phyloP scores from a whole-genome alignment of 2,113 vertebrate species.

The Stercorarius parasiticus region DNA sequence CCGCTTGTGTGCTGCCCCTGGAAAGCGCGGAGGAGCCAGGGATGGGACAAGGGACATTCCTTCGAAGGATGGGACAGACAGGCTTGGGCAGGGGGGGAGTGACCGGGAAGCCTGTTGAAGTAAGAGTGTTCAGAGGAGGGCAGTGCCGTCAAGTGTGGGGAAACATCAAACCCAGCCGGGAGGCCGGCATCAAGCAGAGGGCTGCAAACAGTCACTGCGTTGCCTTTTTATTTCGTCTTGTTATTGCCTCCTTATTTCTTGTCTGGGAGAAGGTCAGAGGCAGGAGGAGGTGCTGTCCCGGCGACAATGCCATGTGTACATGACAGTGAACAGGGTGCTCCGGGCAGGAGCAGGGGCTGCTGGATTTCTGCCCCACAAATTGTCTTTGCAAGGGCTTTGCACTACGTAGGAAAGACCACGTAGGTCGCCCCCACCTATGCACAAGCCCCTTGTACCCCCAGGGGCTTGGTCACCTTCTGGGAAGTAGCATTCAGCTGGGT shows the following conservation, averaged over 20 bases:
- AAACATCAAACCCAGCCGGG: neutral
- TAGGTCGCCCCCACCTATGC: accelerated
- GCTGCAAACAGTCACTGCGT: neutral
- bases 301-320: accelerated
- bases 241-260: neutral
- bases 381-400: neutral
- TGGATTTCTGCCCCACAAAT: neutral
- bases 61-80: accelerated
- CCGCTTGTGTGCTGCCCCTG: neutral
- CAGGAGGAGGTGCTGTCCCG: neutral
- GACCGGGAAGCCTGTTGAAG: neutral
- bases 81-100: neutral
- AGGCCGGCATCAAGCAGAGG: neutral
- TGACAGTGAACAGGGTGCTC: neutral
- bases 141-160: neutral
- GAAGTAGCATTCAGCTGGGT: neutral
- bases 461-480: neutral
- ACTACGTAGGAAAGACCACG: neutral
- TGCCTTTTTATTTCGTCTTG: neutral
- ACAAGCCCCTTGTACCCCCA: neutral
- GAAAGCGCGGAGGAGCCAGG: neutral
- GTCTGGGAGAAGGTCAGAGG: neutral
- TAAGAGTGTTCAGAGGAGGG: neutral
- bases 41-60: neutral
- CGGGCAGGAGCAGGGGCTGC: neutral